Evolutionary conservation across 2,113 vertebrate genomes (phyloP), one percentile per base, ranked within the genome.

Genomic region (Otocyon megalotis): DNA sequence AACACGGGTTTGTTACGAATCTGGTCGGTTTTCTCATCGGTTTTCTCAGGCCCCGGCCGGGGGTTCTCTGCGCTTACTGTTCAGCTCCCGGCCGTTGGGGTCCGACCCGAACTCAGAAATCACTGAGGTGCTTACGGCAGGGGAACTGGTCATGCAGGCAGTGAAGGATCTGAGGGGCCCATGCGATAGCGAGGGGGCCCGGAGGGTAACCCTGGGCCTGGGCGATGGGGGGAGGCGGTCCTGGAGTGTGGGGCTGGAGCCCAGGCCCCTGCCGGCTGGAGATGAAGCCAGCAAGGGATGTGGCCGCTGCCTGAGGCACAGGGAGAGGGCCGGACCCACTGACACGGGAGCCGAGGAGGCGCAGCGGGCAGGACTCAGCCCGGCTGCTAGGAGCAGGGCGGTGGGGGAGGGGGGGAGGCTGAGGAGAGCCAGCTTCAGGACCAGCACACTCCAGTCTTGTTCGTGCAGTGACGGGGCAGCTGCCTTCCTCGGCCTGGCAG

Each of bases 391-490:
- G 84, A 62, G n/a, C n/a, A 20, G 84, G 26, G 54, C 85, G 35
- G 65, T 77, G 37, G 0, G 0, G 26, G 65, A 1, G 4, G 48
- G 56, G 54, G 26, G 28, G 32, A 22, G 71, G 56, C 11, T 0
- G 0, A 69, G 37, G 63, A 43, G 30, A 20, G 35, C 8, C 22
- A 22, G 54, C 60, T 86, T 72, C 65, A 79, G 84, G 96, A 48
- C 84, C 69, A 50, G 35, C 26, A 7, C 0, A 1, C 3, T 63
- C 37, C 28, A 56, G 50, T 24, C 48, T 43, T 48, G 7, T 11
- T 28, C 19, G 4, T 43, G 12, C 12, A 22, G 37, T 0, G 16
- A 63, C 2, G 6, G 6, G 11, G 28, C 0, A 5, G 3, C n/a
- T 26, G 62, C 32, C 28, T 43, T 58, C 17, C 15, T 43, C 62